These are phyloP conservation scores for Caenorhabditis sp. DNA, from an alignment of 2,888 invertebrate genomes.

Conservation along the genomic window DNA sequence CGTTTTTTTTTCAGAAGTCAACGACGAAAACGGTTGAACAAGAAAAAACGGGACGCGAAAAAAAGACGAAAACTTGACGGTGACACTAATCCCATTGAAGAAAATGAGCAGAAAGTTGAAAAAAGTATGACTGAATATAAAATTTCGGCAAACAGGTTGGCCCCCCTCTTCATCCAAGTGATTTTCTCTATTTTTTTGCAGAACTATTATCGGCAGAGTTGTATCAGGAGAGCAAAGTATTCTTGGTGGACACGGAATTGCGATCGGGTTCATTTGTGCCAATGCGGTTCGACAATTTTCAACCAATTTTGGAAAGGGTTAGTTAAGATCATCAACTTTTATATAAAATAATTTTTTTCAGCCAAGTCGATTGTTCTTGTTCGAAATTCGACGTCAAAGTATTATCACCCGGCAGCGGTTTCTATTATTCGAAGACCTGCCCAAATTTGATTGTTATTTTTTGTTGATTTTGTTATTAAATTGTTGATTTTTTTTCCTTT, in stretches of 20 bases:
- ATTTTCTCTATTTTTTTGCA: slow-evolving; percentile 23
- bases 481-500: not conserved
- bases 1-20: not conserved
- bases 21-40: slow-evolving; percentile 12
- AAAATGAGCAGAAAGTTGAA: slow-evolving; percentile 25
- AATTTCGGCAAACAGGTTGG: slow-evolving; percentile 42
- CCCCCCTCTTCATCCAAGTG: not conserved
- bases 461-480: slow-evolving; percentile 15
- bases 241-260: slow-evolving; percentile 45
- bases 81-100: slow-evolving; percentile 12
- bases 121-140: slow-evolving; percentile 26
- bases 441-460: slow-evolving; percentile 12
- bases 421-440: slow-evolving; percentile 9
- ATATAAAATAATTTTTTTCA: slow-evolving; percentile 10
- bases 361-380: slow-evolving; percentile 41
- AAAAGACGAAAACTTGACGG: slow-evolving; percentile 40
- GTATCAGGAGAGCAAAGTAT: slow-evolving; percentile 60
- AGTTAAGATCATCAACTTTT: not conserved
- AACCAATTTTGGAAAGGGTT: slow-evolving; percentile 20
- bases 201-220: slow-evolving; percentile 54
- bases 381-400: slow-evolving; percentile 55
- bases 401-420: slow-evolving; percentile 56
- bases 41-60: slow-evolving; percentile 37
- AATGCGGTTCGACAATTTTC: slow-evolving; percentile 23
- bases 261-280: slow-evolving; percentile 48